These are phyloP conservation scores for Gallinago undulata DNA, from an alignment of 2,113 vertebrate species.

Conservation along the genomic window DNA sequence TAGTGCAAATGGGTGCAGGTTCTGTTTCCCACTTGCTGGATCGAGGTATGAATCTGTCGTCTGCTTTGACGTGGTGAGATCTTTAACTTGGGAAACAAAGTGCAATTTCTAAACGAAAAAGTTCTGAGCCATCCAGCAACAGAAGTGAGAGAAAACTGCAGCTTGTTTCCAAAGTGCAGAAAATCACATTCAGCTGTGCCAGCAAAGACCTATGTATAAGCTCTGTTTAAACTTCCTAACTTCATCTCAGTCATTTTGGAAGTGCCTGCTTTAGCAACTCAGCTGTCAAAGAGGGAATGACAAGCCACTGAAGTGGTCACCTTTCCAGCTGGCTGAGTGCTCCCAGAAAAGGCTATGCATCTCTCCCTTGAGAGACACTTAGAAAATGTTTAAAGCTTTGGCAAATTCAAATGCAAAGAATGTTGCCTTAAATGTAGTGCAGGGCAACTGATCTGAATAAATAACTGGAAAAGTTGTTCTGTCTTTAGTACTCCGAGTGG, in stretches of 20 bases:
- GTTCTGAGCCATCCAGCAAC: neutral
- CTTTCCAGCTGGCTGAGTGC: slow-evolving; percentile 24
- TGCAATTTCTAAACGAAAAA: neutral
- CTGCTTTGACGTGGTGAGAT: slow-evolving; percentile 13
- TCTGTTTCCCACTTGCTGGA: slow-evolving; percentile 18
- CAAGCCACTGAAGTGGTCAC: slow-evolving; percentile 36
- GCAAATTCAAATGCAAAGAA: neutral
- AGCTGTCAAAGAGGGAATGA: slow-evolving; percentile 24
- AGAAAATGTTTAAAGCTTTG: neutral
- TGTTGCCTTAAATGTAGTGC: neutral
- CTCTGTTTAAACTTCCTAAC: neutral
- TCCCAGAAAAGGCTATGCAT: neutral
- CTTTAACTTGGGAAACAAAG: neutral
- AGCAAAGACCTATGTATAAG: neutral
- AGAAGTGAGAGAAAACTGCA: neutral
- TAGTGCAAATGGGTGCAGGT: neutral
- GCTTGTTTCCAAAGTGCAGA: neutral
- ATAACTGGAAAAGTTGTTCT: neutral
- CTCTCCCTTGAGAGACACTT: neutral
- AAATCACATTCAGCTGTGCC: neutral
- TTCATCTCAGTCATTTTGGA: neutral
- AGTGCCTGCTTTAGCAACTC: neutral
- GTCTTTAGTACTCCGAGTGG: neutral
- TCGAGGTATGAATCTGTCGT: neutral
- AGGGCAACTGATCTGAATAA: neutral